These are phyloP conservation scores for Pardosa pseudoannulata DNA, from an alignment of 2,888 invertebrate species.

Conservation along the genomic window DNA sequence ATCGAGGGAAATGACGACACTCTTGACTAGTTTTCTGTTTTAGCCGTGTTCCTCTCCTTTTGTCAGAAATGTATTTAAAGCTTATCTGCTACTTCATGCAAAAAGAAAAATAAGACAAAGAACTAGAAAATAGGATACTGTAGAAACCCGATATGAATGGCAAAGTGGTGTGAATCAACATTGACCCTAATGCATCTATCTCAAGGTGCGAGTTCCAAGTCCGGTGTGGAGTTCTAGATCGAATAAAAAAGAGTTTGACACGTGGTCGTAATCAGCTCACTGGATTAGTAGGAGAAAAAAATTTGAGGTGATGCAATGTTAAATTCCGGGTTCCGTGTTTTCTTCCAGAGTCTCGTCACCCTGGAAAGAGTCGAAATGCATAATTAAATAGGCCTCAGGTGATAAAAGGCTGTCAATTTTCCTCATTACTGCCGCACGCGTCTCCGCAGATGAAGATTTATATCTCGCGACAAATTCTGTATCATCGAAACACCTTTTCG, in stretches of 20 bases:
- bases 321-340: conserved; percentile 51
- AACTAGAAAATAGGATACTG: neutral
- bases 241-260: conserved; percentile 20
- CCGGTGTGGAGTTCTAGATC: conserved; percentile 34
- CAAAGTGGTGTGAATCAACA: conserved; percentile 30
- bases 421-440: neutral
- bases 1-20: no score
- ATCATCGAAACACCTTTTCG: no score
- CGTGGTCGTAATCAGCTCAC: conserved; percentile 45
- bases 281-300: conserved; percentile 62
- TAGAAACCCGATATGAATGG: neutral
- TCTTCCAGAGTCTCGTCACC: neutral
- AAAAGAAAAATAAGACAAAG: no score
- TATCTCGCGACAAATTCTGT: no score
- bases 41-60: no score
- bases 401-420: neutral
- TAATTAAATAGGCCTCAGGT: neutral
- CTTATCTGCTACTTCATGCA: no score
- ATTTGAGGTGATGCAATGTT: conserved; percentile 33
- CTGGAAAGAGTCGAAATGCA: neutral
- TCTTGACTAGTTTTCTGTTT: no score
- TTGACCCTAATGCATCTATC: conserved; percentile 39
- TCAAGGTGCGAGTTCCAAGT: conserved; percentile 20
- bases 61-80: no score
- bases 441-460: no score